Evolutionary conservation across 2,113 vertebrate genomes (phyloP).

Genomic region (Calonectris borealis): DNA sequence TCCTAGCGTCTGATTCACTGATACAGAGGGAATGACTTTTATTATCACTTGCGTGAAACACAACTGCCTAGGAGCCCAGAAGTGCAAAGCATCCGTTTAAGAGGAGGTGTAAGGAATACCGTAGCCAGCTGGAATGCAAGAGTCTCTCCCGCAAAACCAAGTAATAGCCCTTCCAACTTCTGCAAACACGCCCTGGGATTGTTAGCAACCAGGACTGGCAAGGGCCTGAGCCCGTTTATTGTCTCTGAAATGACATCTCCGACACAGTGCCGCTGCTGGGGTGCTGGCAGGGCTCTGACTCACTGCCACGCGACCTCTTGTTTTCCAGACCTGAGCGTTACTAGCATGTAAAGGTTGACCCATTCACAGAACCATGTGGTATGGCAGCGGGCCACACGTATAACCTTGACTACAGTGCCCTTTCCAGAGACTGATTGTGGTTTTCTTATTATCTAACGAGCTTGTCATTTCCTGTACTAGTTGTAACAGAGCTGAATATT

Average conservation of each 20-base stretch:
- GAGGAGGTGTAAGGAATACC: neutral
- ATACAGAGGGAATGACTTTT: neutral
- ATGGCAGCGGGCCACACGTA: neutral
- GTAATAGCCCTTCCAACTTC: neutral
- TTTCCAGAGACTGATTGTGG: neutral
- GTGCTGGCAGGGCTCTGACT: neutral
- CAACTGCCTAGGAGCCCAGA: neutral
- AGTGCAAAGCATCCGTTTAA: neutral
- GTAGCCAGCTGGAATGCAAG: neutral
- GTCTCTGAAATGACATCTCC: neutral
- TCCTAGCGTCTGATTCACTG: neutral
- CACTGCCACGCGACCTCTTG: neutral
- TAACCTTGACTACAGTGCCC: slow-evolving; percentile 24
- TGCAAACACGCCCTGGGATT: neutral
- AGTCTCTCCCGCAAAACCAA: neutral
- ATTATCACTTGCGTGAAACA: neutral
- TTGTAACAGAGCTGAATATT: slow-evolving; percentile 68
- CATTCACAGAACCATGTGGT: neutral
- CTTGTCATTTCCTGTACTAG: slow-evolving; percentile 42
- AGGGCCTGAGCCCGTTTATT: neutral
- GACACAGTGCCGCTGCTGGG: neutral
- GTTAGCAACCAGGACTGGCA: neutral
- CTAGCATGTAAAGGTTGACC: neutral
- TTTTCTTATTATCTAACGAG: slow-evolving; percentile 2
- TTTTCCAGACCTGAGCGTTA: neutral